Base-by-base conservation (phyloP, 1,140 invertebrate species). In the Hypsibius dujardini region DNA sequence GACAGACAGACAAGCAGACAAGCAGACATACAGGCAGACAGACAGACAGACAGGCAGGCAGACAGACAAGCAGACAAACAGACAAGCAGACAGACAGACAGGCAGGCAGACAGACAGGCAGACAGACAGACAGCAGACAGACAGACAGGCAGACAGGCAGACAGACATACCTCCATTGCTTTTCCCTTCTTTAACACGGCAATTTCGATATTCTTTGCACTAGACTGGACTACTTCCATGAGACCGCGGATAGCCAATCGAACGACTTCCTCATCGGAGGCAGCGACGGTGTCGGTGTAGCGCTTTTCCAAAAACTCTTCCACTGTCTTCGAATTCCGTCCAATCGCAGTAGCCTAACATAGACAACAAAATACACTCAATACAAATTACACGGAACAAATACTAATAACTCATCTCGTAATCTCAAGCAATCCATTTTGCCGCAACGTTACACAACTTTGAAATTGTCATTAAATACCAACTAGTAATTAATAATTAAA, bases 241-340 rank as follows among this genome's bases (percentile, higher is more conserved):
- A 99, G 82, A n/a, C 95, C 94, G 78, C 88, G 87, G 74, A 99
- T 90, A 3, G 95, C 93, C 74, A 99, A 83, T 84, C 95, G 95
- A 15, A 97, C 89, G 40, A 92, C 88, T 70, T 90, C 90, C 77
- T 87, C 87, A 79, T 98, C 92, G 69, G 85, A 85, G 2, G 84
- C 84, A 69, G 92, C 90, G 77, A 92, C 87, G 72, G 84, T 82
- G 73, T 94, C 90, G 50, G 86, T 88, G 78, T 98, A 98, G 79
- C 94, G 90, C 78, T 99, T 98, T 81, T 99, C 95, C 73, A 99
- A 84, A 81, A 96, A 99, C 82, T 99, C 96, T 74, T 92, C 85
- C 0, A 99, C 95, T 42, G 93, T 94, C 80, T 98, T 98, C 1
- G 93, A 93, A 78, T 90, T 96, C 74, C 95, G 84, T 1, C 96